Evolutionary conservation across 2,888 invertebrate species (phyloP), one percentile per base, ranked within the genome.

Genomic region (Stenichneumon culpator): DNA sequence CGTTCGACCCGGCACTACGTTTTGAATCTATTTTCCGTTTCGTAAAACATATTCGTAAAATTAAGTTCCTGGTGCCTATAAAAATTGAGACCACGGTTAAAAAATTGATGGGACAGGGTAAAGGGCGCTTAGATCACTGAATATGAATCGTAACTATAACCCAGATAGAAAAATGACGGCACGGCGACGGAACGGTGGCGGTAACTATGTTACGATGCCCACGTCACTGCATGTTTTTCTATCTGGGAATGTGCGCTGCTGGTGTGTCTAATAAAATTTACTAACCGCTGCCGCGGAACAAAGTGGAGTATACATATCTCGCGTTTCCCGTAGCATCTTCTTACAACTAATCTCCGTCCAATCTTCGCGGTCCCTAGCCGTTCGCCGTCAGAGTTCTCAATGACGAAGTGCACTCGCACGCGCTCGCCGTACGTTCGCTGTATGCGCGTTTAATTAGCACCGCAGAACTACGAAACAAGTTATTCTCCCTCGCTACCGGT

Each of bases 381-480:
- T 74, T 81, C 47, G 78, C 47, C 19, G 60, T 78, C 60, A 63
- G 22, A 67, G 79, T 52, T 74, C 69, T 69, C 74, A 84, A 82
- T 75, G 57, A 75, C 74, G 70, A 79, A 16, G 57, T 67, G 50
- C 54, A 39, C 74, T 79, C 69, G 70, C 79, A 57, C 54, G 63
- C 52, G 22, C 19, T 74, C 52, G 16, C 47, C 63, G n/a, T 50
- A 32, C 32, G 3, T 39, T 25, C 25, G 25, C 16, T 47, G 57
- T 69, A 44, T 28, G 19, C 47, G 9, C 44, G 39, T 74, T 84
- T 82, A 82, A 84, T 84, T 82, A 84, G 82, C 82, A 47, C 68
- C 57, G 44, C 25, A 52, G 60, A 73, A 73, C 36, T 32, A 39
- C 25, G 32, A 32, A 7, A 73, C 63, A 68, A 81, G 73, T 78